Conservation (phyloP, 53 echinoderm and acorn worm species). For the Pentamera pediparva region DNA sequence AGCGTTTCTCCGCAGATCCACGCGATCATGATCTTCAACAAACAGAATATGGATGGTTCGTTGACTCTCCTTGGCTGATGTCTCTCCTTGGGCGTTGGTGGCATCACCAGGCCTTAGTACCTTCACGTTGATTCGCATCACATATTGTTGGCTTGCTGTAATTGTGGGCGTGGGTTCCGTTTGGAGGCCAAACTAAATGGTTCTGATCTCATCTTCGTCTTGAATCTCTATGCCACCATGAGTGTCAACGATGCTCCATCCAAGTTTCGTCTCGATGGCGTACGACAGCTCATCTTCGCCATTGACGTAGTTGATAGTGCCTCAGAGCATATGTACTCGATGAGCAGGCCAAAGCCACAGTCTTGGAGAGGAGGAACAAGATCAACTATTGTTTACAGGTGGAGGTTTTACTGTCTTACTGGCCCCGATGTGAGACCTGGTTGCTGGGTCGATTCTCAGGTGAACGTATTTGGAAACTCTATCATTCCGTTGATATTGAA, state of each 20-base stretch:
- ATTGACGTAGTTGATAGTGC: slow-evolving; percentile 38
- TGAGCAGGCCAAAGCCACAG: slow-evolving; percentile 48
- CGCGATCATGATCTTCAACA: neutral
- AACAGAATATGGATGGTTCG: slow-evolving; percentile 32
- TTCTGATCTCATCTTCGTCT: slow-evolving; percentile 4
- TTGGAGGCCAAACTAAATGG: slow-evolving; percentile 21
- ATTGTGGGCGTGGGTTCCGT: neutral
- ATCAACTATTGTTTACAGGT: slow-evolving; percentile 34
- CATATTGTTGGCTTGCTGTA: neutral
- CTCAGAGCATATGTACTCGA: slow-evolving; percentile 57
- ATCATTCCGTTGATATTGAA: slow-evolving; percentile 14
- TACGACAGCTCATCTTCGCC: slow-evolving; percentile 45
- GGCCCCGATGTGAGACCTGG: slow-evolving; percentile 41
- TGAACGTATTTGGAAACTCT: slow-evolving; percentile 31
- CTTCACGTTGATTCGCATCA: slow-evolving; percentile 34
- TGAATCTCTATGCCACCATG: neutral
- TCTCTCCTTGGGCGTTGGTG: slow-evolving; percentile 32
- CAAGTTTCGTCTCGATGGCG: slow-evolving; percentile 49
- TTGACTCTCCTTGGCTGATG: neutral
- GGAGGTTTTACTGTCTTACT: slow-evolving; percentile 36
- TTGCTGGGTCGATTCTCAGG: slow-evolving; percentile 36
- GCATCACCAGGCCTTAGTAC: slow-evolving; percentile 15
- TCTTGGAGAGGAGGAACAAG: slow-evolving; percentile 47
- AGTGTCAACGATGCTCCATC: slow-evolving; percentile 58
- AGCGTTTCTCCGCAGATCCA: neutral